A percentile compares a stretch with the other conserved stretches of the same genome.
Evolutionary conservation across 92 coral and sea anemone species (phyloP).

Genomic region (Phenganax marumi): DNA sequence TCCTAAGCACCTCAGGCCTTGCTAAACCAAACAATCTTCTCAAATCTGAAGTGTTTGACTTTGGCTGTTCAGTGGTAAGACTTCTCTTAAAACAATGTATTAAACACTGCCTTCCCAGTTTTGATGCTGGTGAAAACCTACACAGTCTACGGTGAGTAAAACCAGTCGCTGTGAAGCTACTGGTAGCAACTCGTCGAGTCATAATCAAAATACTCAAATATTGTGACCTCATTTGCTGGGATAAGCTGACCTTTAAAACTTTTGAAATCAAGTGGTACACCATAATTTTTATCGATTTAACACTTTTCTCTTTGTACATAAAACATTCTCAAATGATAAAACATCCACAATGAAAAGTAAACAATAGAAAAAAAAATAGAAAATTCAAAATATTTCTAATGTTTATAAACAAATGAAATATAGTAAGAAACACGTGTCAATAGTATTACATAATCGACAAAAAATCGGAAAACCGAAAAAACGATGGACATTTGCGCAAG

Average conservation of each 20-base stretch:
- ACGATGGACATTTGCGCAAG: too few species aligned
- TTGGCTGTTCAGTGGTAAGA: not conserved
- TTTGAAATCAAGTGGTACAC: not conserved
- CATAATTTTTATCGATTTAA: not conserved
- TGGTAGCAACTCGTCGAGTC: not conserved
- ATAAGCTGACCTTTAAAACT: not conserved
- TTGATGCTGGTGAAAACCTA: not conserved
- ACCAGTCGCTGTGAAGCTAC: not conserved
- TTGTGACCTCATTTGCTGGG: not conserved
- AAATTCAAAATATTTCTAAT: too few species aligned
- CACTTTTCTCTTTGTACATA: not conserved
- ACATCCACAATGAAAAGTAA: too few species aligned
- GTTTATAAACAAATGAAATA: too few species aligned
- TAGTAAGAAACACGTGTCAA: too few species aligned
- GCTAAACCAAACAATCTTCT: slow-evolving; percentile 34
- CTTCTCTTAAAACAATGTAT: not conserved
- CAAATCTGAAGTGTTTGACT: slow-evolving; percentile 10
- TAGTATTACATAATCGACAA: too few species aligned
- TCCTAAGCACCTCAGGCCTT: slow-evolving; percentile 23
- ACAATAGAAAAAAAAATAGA: too few species aligned
- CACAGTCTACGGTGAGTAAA: not conserved
- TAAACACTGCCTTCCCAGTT: not conserved
- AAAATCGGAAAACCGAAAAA: too few species aligned
- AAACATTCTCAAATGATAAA: not conserved
- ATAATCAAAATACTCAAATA: not conserved